Base-by-base conservation (phyloP, 2,888 invertebrate genomes). In the Dioctria rufipes region DNA sequence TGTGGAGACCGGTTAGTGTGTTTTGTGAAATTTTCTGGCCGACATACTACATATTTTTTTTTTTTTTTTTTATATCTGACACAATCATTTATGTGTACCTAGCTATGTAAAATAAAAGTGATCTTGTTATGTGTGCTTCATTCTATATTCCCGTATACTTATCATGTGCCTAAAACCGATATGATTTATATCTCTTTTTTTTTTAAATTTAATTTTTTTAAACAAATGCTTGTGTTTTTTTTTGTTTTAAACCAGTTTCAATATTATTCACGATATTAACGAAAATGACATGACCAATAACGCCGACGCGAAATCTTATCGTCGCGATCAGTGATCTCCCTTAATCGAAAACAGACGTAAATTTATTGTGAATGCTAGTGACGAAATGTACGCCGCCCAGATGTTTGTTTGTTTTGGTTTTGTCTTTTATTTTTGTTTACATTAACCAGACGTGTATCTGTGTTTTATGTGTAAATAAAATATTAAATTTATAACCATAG, bases 1-100 rank as follows among this genome's bases (percentile, higher is more conserved):
- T 37, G 13, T 13, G 69, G 11, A 51, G 69, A 69, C 69, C 51
- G 69, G 69, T 69, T 69, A 69, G 40, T 25, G 25, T 25, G 25
- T 49, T 69, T 11, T 8, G 69, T 54, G 51, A 39, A 5, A 11
- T 51, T 69, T 69, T 69, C n/a, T 65, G 25, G 25, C 1, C 25
- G 25, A 25, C 25, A n/a, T n/a, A n/a, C n/a, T n/a, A n/a, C n/a
- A n/a, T n/a, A n/a, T n/a, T n/a, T n/a, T n/a, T n/a, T n/a, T 8
- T 46, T 46, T 9, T 46, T 9, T 9, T 46, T 1, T 5, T 2
- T 5, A n/a, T 54, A 54, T 4, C 11, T 54, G 54, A 54, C 8
- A n/a, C n/a, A n/a, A 54, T 54, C 2, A 25, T 25, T 25, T 25
- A 25, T 25, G 25, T 25, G 25, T 25, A 25, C 25, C 25, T 25